Base-by-base conservation (phyloP, 2,888 invertebrate genomes). In the Phyllotreta cruciferae region DNA sequence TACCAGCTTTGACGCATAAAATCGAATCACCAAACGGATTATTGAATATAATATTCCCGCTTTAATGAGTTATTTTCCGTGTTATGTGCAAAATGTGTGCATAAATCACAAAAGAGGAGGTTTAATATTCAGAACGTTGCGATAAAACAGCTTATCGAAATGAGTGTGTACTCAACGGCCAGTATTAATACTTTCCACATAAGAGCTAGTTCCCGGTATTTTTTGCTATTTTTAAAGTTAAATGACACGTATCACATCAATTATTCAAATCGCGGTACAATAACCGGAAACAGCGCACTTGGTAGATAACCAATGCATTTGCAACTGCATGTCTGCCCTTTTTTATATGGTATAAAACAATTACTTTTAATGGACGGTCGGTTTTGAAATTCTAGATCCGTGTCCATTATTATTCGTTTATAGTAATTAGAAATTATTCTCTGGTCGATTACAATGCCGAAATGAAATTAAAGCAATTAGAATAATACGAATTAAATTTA, bases 141-240 rank as follows among this genome's bases (percentile, higher is more conserved):
- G 44, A 44, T 44, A 44, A 44, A 8, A 10, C 44, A 44, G 44
- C 44, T n/a, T n/a, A 44, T 44, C 7, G 14, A 44, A 11, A 13
- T 44, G 14, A 13, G 10, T 44, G 14, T 10, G 10, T 44, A 44
- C 44, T 44, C 14, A 11, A 7, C 7, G 6, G 11, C 7, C 14
- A 44, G 44, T 44, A 44, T 13, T n/a, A n/a, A n/a, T 44, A 14
- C 14, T 44, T 13, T 44, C 44, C 14, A 44, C 10, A 44, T 44
- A 44, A 44, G 10, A 14, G 14, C 10, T 44, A 13, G 44, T 44
- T 44, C 9, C 44, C 9, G 14, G 44, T 44, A n/a, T 10, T 44
- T 24, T 44, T 44, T 44, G 44, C 44, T 44, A n/a, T 44, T 44
- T 44, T 44, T 44, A 44, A 44, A 44, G 44, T 44, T 44, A 44